Evolutionary conservation across 2,797 vertebrate species (phyloP).

Genomic region (Glyptemys insculpta): DNA sequence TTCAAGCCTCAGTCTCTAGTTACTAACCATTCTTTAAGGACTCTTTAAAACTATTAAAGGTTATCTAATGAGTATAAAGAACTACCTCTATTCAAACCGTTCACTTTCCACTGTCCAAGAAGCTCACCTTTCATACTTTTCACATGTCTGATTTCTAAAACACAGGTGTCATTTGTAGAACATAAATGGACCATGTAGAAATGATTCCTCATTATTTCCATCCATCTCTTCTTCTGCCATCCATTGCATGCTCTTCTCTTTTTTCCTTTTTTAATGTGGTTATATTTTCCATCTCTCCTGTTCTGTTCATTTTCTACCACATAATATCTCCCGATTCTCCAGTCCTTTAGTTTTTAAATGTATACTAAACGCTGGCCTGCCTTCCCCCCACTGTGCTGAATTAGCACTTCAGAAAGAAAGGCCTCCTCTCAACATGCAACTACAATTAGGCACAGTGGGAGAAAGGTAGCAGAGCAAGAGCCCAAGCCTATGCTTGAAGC

Average conservation of each 20-base stretch:
- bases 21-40: not conserved
- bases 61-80: not conserved
- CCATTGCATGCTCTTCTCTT: not conserved
- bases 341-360: not conserved
- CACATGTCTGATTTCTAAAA: not conserved
- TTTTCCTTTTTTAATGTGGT: not conserved
- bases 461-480: not conserved
- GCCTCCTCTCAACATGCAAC: not conserved
- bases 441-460: not conserved
- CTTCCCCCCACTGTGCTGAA: conserved; percentile 34
- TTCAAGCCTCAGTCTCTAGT: not conserved
- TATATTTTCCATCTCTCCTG: not conserved
- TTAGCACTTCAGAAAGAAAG: conserved; percentile 31
- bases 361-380: not conserved
- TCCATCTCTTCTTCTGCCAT: not conserved
- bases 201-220: conserved; percentile 5
- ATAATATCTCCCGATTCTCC: not conserved
- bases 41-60: not conserved
- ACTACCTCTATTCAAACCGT: not conserved
- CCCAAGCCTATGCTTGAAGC: conserved; percentile 1
- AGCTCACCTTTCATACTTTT: not conserved
- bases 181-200: not conserved
- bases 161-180: not conserved
- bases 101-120: conserved; percentile 1
- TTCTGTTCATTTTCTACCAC: not conserved